phyloP scores from a whole-genome alignment of 64 coral and sea anemone species.

The Actinia tenebrosa region DNA sequence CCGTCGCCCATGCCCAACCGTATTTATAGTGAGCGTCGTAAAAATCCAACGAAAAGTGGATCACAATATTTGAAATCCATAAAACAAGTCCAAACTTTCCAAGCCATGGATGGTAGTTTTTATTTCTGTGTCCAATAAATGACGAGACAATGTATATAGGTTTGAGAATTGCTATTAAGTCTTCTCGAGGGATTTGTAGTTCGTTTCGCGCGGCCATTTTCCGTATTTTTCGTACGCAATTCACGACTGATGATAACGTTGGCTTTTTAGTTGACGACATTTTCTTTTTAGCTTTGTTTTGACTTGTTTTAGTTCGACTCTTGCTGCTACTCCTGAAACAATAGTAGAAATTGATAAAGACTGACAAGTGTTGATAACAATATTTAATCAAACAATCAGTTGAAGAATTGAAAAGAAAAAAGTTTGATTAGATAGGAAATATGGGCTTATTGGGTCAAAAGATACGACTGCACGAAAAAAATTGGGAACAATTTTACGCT shows the following conservation, averaged over 20 bases:
- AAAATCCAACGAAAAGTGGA: slow-evolving; percentile 88
- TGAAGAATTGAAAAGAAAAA: too few relatives aligned
- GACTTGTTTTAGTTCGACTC: neutral
- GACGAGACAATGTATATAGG: slow-evolving; percentile 46
- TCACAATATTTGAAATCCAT: slow-evolving; percentile 61
- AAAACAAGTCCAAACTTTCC: slow-evolving; percentile 32
- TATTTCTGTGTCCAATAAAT: slow-evolving; percentile 78
- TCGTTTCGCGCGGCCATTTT: slow-evolving; percentile 24
- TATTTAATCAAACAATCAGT: too few relatives aligned
- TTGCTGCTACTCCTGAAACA: neutral
- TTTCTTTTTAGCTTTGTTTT: neutral
- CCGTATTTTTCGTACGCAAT: slow-evolving; percentile 5
- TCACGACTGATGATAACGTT: slow-evolving; percentile 3
- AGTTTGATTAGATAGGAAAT: too few relatives aligned
- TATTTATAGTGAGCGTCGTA: slow-evolving; percentile 91
- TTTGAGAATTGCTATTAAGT: slow-evolving; percentile 16
- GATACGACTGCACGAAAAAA: too few relatives aligned
- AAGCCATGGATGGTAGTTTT: slow-evolving; percentile 18
- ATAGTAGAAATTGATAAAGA: neutral
- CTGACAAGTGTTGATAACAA: too few relatives aligned
- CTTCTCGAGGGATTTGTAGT: neutral
- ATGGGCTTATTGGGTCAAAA: too few relatives aligned
- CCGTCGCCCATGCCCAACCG: slow-evolving; percentile 86
- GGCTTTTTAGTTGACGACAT: slow-evolving; percentile 12
- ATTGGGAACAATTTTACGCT: neutral